Conservation (phyloP, 2,888 invertebrate species). For the Danaus chrysippus region DNA sequence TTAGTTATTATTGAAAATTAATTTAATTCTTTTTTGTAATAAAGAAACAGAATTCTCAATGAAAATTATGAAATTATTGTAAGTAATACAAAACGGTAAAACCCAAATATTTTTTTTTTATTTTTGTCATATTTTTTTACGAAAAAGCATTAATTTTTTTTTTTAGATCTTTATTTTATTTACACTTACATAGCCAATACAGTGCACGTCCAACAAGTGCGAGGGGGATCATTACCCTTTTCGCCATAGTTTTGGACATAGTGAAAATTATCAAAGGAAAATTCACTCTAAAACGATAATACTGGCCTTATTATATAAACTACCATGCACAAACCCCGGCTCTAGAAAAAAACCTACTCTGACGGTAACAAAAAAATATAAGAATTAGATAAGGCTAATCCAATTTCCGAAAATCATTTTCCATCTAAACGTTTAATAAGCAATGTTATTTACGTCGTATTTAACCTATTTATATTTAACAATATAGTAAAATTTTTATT, state of each 20-base stretch:
- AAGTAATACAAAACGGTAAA: too few species aligned
- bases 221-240: conserved; percentile 70
- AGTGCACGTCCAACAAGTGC: conserved; percentile 71
- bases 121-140: conserved; percentile 12
- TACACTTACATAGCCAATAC: conserved; percentile 19
- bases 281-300: conserved; percentile 6
- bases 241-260: conserved; percentile 72
- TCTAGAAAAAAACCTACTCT: too few species aligned
- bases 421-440: conserved; percentile 2
- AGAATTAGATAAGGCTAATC: too few species aligned
- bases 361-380: too few species aligned
- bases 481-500: not conserved
- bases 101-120: not conserved
- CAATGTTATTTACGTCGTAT: too few species aligned
- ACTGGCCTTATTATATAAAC: conserved; percentile 17
- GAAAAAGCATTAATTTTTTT: conserved; percentile 1
- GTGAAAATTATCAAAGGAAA: conserved; percentile 73
- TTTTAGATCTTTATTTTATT: conserved; percentile 9
- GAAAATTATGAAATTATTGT: too few species aligned
- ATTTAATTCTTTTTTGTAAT: too few species aligned
- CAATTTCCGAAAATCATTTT: too few species aligned
- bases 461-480: too few species aligned
- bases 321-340: conserved; percentile 23
- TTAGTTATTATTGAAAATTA: too few species aligned
- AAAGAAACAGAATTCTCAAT: too few species aligned